Evolutionary conservation across 2,113 vertebrate genomes (phyloP).

Genomic region (Saccopteryx leptura): DNA sequence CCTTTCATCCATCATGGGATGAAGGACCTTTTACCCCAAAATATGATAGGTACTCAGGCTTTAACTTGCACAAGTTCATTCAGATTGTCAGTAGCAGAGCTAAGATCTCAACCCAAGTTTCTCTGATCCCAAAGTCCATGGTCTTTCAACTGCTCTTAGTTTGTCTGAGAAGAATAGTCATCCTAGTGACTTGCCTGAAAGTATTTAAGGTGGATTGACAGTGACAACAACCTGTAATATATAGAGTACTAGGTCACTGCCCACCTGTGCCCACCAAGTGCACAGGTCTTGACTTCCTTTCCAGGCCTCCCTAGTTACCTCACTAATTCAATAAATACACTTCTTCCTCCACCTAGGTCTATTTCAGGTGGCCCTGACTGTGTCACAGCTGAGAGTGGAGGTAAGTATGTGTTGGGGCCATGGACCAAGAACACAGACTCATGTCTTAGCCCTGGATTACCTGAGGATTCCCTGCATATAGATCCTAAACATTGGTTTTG

Average conservation of each 20-base stretch:
- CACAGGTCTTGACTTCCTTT: not conserved
- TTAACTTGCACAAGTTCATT: not conserved
- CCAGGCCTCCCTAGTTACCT: not conserved
- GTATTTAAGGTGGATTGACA: not conserved
- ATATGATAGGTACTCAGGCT: no score
- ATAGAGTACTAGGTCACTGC: not conserved
- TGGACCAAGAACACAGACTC: not conserved
- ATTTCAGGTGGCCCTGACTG: not conserved
- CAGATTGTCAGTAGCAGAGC: not conserved
- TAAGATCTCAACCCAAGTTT: not conserved
- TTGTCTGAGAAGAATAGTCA: not conserved
- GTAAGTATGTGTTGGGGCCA: not conserved
- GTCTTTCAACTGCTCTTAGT: not conserved
- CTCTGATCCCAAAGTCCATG: not conserved
- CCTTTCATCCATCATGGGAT: not conserved
- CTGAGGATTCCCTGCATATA: not conserved
- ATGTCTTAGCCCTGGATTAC: not conserved
- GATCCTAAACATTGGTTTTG: not conserved
- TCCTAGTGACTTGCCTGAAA: not conserved
- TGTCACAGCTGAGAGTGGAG: not conserved
- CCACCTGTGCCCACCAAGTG: no score
- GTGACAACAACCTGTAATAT: not conserved
- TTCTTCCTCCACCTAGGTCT: not conserved
- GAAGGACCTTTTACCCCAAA: not conserved
- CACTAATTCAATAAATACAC: not conserved